Evolutionary conservation across 2,888 invertebrate genomes (phyloP).

Genomic region (Crepidodera aurea): DNA sequence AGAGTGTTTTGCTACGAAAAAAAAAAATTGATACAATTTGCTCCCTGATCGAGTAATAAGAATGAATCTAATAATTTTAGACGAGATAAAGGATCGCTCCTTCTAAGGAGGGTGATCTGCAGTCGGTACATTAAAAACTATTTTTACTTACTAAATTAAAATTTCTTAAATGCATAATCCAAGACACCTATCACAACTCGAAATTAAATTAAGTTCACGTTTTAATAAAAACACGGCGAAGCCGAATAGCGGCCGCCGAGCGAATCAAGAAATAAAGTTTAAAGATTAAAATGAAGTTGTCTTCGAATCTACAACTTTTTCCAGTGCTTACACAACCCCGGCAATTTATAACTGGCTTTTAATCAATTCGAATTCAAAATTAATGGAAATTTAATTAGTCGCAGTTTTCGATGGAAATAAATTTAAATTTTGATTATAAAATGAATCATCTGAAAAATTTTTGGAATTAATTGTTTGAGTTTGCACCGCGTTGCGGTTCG

Average conservation of each 20-base stretch:
- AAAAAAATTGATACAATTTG: too few species aligned
- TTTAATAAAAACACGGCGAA: not conserved
- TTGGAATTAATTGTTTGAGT: not conserved
- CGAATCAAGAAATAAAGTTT: conserved; percentile 11
- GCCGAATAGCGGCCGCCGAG: not conserved
- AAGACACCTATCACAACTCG: not conserved
- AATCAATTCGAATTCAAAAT: conserved; percentile 26
- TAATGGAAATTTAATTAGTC: conserved; percentile 30
- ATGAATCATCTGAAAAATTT: not conserved
- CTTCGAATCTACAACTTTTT: conserved; percentile 24
- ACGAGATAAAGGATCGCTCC: too few species aligned
- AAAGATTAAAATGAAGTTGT: conserved; percentile 24
- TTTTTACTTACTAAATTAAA: too few species aligned
- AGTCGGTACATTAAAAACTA: too few species aligned
- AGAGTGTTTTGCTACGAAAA: too few species aligned
- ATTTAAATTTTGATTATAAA: conserved; percentile 31
- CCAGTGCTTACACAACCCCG: conserved; percentile 17
- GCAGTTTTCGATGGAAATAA: conserved; percentile 21
- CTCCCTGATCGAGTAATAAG: too few species aligned
- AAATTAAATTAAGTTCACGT: not conserved
- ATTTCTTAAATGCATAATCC: not conserved
- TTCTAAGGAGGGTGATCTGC: too few species aligned
- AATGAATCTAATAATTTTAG: too few species aligned
- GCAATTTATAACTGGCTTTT: conserved; percentile 28
- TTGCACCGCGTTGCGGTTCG: not conserved